Evolutionary conservation across 2,113 vertebrate species (phyloP).

Genomic region (Empidonax alnorum): DNA sequence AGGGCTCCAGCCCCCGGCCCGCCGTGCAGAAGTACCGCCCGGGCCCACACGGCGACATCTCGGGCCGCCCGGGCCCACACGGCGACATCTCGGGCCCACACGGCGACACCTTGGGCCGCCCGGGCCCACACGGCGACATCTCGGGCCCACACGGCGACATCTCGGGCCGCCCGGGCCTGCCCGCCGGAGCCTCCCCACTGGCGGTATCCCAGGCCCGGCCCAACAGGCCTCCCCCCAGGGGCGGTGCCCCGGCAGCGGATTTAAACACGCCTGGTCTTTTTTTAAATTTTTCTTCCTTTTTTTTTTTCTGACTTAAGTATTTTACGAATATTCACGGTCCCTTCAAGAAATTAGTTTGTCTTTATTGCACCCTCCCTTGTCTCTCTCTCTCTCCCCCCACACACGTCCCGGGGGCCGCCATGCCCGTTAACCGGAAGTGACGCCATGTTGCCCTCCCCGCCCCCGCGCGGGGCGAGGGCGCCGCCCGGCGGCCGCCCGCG

Average conservation of each 20-base stretch:
- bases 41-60: background rate
- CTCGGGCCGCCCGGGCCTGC: too few species aligned
- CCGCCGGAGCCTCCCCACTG: background rate
- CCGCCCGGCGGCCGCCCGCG: too few species aligned
- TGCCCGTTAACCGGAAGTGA: background rate
- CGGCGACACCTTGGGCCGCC: too few species aligned
- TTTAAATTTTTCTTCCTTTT: background rate
- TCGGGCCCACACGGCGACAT: too few species aligned
- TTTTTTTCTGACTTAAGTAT: background rate
- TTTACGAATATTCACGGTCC: background rate
- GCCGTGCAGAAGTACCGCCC: constrained; percentile 84
- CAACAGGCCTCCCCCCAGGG: too few species aligned
- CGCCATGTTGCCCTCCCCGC: too few species aligned
- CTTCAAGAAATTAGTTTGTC: background rate
- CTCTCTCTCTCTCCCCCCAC: background rate
- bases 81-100: too few species aligned
- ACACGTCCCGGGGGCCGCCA: background rate
- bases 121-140: too few species aligned
- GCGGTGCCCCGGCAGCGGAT: too few species aligned
- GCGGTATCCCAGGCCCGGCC: too few species aligned
- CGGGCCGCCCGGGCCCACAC: background rate
- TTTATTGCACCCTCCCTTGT: background rate
- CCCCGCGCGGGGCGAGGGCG: too few species aligned
- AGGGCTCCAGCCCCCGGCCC: constrained; percentile 85
- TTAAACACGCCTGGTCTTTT: rapidly evolving